These are phyloP conservation scores for Mactromeris polynyma DNA, from an alignment of 2,888 invertebrate species.

Conservation along the genomic window DNA sequence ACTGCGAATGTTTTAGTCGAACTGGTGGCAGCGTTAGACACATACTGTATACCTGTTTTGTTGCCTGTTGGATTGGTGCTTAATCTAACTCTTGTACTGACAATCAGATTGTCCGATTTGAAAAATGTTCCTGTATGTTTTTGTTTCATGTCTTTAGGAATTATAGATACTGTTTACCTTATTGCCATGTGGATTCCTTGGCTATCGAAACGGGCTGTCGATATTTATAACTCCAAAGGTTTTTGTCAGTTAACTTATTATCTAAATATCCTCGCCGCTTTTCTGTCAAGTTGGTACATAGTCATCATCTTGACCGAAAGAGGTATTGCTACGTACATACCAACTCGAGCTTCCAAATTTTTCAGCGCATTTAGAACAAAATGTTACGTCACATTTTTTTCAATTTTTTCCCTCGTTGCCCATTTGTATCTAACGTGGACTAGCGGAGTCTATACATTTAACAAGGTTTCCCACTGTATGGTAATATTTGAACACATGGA, in stretches of 20 bases:
- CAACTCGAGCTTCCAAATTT: constrained; percentile 42
- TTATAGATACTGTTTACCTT: constrained; percentile 69
- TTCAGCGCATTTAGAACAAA: constrained; percentile 71
- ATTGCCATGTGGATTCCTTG: constrained; percentile 70
- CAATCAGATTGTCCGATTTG: constrained; percentile 66
- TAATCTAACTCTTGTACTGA: constrained; percentile 59
- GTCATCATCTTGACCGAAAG: constrained; percentile 68
- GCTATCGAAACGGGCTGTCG: constrained; percentile 61
- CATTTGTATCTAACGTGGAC: constrained; percentile 76
- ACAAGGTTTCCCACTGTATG: constrained; percentile 61
- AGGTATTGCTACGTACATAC: constrained; percentile 46
- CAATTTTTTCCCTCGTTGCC: constrained; percentile 69
- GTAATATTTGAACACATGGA: constrained; percentile 76
- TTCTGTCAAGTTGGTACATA: constrained; percentile 72
- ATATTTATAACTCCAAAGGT: constrained; percentile 71
- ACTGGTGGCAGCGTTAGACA: not conserved
- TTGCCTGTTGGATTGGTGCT: constrained; percentile 64
- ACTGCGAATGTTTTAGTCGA: not conserved
- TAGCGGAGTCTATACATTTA: constrained; percentile 62
- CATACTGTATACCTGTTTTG: constrained; percentile 62
- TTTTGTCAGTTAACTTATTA: constrained; percentile 74
- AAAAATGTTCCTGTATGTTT: constrained; percentile 66
- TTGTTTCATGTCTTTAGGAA: constrained; percentile 65
- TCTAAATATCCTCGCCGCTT: constrained; percentile 70
- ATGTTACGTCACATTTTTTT: constrained; percentile 65